Percentiles rank a stretch among this genome's conserved stretches.
phyloP scores from a whole-genome alignment of 2,888 invertebrate species.

The Deilephila porcellus region DNA sequence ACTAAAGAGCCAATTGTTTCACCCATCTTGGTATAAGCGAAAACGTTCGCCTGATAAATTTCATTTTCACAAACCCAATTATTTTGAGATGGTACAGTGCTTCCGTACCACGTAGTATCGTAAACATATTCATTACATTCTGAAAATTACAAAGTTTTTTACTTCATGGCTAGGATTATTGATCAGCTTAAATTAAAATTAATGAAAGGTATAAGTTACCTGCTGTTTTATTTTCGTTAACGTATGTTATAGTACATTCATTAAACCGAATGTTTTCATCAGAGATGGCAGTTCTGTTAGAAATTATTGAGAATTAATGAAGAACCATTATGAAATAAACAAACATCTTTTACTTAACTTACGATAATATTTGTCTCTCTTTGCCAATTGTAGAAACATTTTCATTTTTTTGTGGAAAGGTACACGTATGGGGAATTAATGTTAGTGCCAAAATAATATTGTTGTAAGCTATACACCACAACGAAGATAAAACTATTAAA shows the following conservation, averaged over 20 bases:
- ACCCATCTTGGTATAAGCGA: conserved; percentile 58
- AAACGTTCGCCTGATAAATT: conserved; percentile 60
- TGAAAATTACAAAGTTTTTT: conserved; percentile 36
- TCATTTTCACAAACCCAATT: conserved; percentile 68
- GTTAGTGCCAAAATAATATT: conserved; percentile 73
- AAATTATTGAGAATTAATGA: neutral
- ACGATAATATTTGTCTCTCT: conserved; percentile 4
- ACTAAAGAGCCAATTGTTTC: conserved; percentile 63
- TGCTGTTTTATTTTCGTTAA: conserved; percentile 19
- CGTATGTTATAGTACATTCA: conserved; percentile 21
- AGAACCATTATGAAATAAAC: neutral
- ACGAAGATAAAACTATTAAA: conserved; percentile 63
- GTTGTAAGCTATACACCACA: conserved; percentile 70
- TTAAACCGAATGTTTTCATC: neutral
- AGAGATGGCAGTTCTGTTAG: neutral
- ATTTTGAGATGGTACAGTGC: conserved; percentile 60
- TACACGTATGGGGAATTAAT: conserved; percentile 73
- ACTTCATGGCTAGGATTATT: neutral
- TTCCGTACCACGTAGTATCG: conserved; percentile 65
- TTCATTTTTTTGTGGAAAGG: conserved; percentile 57
- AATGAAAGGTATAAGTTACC: neutral
- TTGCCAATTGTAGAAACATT: conserved; percentile 14
- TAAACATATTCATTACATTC: conserved; percentile 59
- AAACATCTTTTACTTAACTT: neutral
- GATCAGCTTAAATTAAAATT: neutral